phyloP scores from a whole-genome alignment of 1,140 invertebrate species.

The Diorhabda elongata region DNA sequence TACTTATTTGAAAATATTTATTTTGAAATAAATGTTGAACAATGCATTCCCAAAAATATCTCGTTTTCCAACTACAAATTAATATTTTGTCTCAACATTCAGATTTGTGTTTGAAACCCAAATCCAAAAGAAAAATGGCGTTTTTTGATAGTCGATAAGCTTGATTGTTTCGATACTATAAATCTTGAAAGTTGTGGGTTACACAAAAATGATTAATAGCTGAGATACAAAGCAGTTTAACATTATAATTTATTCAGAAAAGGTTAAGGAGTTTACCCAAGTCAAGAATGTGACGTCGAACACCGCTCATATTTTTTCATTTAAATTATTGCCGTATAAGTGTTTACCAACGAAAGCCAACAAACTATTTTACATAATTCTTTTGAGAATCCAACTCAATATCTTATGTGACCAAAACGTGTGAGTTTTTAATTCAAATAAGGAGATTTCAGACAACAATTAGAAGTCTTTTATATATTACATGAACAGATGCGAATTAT shows the following conservation, averaged over 20 bases:
- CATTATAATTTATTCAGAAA: conserved; percentile 3
- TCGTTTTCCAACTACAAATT: no score
- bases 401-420: no score
- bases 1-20: no score
- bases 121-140: background rate
- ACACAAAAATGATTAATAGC: conserved; percentile 16
- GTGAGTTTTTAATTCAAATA: no score
- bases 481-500: no score
- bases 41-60: no score
- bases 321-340: background rate
- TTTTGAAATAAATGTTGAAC: no score
- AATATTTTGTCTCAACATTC: background rate
- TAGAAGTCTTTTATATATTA: no score
- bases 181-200: background rate
- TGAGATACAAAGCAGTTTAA: conserved; percentile 15
- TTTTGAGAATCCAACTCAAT: no score
- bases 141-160: conserved; percentile 11
- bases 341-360: background rate
- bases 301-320: background rate
- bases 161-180: background rate
- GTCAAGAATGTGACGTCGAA: background rate
- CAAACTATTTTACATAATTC: no score
- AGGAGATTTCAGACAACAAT: no score
- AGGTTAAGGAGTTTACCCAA: background rate
- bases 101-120: background rate